Evolutionary conservation across 1,140 invertebrate species (phyloP).

Genomic region (Dreissena polymorpha): DNA sequence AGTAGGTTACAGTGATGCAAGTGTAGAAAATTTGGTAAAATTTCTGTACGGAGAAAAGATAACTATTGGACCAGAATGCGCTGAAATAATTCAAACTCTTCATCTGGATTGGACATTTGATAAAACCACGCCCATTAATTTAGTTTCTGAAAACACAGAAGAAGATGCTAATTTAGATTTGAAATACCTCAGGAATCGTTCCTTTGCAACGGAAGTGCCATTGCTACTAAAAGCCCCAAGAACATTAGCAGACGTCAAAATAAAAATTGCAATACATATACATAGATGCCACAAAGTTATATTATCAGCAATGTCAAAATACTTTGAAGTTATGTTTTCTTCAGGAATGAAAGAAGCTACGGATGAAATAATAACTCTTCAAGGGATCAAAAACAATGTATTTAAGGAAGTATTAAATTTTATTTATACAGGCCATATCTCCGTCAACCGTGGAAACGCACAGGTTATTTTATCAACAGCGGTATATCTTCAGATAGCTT

Average conservation of each 20-base stretch:
- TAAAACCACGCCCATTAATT: constrained; percentile 26
- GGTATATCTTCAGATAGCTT: constrained; percentile 50
- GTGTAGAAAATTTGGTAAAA: constrained; percentile 30
- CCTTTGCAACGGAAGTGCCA: constrained; percentile 42
- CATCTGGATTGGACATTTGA: constrained; percentile 32
- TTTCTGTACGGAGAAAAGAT: constrained; percentile 38
- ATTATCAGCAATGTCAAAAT: no score
- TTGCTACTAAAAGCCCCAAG: constrained; percentile 32
- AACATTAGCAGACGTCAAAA: constrained; percentile 57
- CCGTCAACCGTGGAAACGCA: constrained; percentile 38
- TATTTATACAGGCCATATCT: no score
- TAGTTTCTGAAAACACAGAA: constrained; percentile 14
- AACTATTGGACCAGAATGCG: not conserved
- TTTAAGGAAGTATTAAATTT: no score
- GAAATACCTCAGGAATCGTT: constrained; percentile 34
- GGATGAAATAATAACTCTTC: no score
- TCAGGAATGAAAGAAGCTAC: no score
- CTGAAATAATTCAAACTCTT: no score
- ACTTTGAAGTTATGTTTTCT: no score
- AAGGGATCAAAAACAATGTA: no score
- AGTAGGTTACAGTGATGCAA: not conserved
- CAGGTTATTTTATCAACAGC: constrained; percentile 51
- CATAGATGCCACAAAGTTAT: constrained; percentile 63
- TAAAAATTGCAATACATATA: constrained; percentile 49
- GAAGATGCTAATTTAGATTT: constrained; percentile 27